Conservation (phyloP, 2,797 vertebrate genomes). For the Poeciliopsis gracilis region DNA sequence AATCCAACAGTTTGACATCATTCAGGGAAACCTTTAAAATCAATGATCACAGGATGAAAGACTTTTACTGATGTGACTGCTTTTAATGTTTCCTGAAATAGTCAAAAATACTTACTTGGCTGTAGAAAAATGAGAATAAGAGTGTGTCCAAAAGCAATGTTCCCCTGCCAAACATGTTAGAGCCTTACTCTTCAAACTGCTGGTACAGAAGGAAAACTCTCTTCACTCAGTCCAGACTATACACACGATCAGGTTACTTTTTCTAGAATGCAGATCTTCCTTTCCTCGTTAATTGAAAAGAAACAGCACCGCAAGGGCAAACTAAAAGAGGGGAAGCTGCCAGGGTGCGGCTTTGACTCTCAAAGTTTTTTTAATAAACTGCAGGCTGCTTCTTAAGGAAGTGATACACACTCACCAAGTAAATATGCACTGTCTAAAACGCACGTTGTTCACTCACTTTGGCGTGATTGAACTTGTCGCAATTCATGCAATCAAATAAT, state of each 20-base stretch:
- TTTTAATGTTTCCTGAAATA: background rate
- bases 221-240: slow-evolving; percentile 2
- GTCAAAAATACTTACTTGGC: slow-evolving; percentile 45
- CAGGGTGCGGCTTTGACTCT: background rate
- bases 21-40: slow-evolving; percentile 29
- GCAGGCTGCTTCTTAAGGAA: background rate
- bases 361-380: too few relatives aligned
- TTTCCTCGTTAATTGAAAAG: background rate
- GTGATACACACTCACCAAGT: background rate
- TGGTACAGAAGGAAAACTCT: background rate
- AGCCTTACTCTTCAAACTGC: slow-evolving; percentile 1
- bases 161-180: slow-evolving; percentile 50
- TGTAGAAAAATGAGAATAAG: slow-evolving; percentile 29
- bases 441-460: background rate
- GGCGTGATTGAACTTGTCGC: background rate
- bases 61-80: background rate
- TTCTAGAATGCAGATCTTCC: background rate
- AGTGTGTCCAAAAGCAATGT: slow-evolving; percentile 28
- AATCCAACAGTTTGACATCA: background rate
- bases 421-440: background rate
- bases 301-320: background rate
- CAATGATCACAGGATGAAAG: background rate
- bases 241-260: background rate
- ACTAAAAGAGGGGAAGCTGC: background rate
- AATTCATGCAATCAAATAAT: background rate